Evolutionary conservation across 2,797 vertebrate species (phyloP), one percentile per base, ranked within the genome.

Genomic region (Oreochromis mossambicus): DNA sequence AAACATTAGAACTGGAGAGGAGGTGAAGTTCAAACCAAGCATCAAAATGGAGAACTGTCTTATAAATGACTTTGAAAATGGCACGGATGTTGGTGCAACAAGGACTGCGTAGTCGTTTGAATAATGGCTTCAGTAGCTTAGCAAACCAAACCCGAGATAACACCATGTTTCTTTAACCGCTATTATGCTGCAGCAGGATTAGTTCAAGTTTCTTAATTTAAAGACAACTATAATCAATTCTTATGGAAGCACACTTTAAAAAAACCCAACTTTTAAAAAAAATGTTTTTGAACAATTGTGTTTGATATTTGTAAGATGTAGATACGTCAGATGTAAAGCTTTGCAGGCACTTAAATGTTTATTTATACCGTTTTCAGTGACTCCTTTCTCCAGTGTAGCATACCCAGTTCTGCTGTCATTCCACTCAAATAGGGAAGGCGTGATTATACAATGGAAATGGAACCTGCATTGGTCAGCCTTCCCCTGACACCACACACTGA

Each of bases 41-140:
- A 36, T n/a, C 0, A 19, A 36, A 63, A 63, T 63, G 58, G 17
- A n/a, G 32, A 63, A 63, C 6, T n/a, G 58, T 13, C 32, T n/a
- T 63, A 19, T 36, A 63, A 63, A n/a, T n/a, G 32, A 36, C 32
- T 63, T 63, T 63, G 32, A 36, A 63, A 36, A 63, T 38, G 58
- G 58, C 58, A 38, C 26, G 52, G 52, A 4, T 63, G 58, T 63
- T 63, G 58, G 32, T 36, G 10, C 32, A 36, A 63, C 2, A 7
- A 36, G 3, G 58, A 4, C 32, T 38, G 32, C 15, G 3, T 12
- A 63, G 58, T 36, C 58, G n/a, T 63, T 63, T 63, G 19, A 63
- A 63, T 2, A 36, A 36, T 63, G 19, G 6, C 19, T 36, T 63
- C 4, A 38, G 17, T 3, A 63, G 34, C 3, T 36, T 2, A 63